These are phyloP conservation scores for Drymodes brunneopygia DNA, from an alignment of 2,113 vertebrate species.

Conservation along the genomic window DNA sequence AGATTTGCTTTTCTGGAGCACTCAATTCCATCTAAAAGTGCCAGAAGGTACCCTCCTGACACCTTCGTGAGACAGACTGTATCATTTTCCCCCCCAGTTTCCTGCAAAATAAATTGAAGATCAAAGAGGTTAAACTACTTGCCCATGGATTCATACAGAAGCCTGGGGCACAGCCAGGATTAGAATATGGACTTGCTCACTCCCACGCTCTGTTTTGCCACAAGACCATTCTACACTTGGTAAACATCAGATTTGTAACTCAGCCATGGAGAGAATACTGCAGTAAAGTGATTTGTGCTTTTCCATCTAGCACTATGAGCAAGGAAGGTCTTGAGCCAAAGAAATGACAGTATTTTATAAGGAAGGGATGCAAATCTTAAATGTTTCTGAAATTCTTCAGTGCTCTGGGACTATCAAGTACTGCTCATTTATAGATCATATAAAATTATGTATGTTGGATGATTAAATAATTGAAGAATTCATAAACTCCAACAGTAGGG, in stretches of 20 bases:
- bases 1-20: conserved; percentile 18
- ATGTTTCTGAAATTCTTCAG: not conserved
- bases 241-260: not conserved
- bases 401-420: not conserved
- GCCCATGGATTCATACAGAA: not conserved
- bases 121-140: conserved; percentile 22
- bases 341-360: not conserved
- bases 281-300: not conserved
- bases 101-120: conserved; percentile 42
- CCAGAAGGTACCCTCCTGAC: conserved; percentile 5
- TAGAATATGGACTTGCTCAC: not conserved
- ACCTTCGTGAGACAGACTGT: not conserved
- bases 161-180: not conserved
- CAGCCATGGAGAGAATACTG: not conserved
- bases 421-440: not conserved
- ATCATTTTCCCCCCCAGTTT: not conserved
- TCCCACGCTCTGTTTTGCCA: not conserved
- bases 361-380: not conserved
- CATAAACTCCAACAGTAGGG: not conserved
- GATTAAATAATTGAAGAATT: not conserved
- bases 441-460: not conserved
- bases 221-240: not conserved
- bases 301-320: not conserved
- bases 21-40: conserved; percentile 12
- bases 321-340: not conserved